Evolutionary conservation across 2,113 vertebrate species (phyloP).

Genomic region (Lagopus muta): DNA sequence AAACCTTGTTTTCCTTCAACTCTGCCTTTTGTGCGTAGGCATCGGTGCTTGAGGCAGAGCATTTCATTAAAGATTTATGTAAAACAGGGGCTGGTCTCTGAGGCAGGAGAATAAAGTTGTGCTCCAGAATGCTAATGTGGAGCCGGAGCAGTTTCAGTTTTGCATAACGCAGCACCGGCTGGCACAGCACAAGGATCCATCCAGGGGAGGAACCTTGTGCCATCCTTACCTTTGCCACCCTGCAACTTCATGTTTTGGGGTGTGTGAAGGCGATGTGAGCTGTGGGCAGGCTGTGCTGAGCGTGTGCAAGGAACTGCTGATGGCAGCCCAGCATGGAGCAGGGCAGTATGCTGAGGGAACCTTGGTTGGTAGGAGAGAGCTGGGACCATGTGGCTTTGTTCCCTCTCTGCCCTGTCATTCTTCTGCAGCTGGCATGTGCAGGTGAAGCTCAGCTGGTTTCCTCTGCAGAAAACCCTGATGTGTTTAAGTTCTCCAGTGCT

Average conservation of each 20-base stretch:
- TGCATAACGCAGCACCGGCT: neutral
- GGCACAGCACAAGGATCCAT: neutral
- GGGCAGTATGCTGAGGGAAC: neutral
- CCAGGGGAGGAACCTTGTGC: neutral
- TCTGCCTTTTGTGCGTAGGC: conserved; percentile 59
- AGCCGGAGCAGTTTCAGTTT: conserved; percentile 5
- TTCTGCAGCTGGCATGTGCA: neutral
- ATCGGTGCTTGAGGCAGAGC: conserved; percentile 63
- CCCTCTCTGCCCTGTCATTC: neutral
- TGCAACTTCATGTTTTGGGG: neutral
- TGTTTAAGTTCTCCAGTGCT: neutral
- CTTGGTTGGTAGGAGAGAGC: neutral
- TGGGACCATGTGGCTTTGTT: neutral
- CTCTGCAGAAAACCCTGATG: neutral
- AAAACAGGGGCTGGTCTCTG: conserved; percentile 71
- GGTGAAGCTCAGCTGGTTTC: neutral
- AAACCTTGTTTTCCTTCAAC: conserved; percentile 65
- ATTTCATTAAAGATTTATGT: conserved; percentile 77
- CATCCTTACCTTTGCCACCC: neutral
- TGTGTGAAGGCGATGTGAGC: neutral
- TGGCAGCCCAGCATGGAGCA: neutral
- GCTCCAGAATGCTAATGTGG: conserved; percentile 59
- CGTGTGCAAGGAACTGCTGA: fast-evolving
- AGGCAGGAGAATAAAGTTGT: conserved; percentile 59
- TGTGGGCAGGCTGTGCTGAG: neutral